Conservation (phyloP, 2,797 vertebrate genomes). For the Denticeps clupeoides region DNA sequence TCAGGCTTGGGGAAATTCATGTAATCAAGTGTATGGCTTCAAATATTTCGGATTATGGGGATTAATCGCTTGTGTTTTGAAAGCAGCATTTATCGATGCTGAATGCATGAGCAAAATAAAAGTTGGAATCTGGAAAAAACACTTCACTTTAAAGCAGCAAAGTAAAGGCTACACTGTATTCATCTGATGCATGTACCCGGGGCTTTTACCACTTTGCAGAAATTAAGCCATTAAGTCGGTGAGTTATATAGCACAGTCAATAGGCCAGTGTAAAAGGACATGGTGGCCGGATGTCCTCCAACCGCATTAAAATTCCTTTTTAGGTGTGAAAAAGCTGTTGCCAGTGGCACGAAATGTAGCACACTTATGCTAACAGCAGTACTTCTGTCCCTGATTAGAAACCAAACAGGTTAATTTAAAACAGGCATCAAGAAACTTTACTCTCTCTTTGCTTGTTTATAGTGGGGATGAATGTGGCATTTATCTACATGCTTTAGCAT, state of each 20-base stretch:
- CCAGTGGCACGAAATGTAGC: not conserved
- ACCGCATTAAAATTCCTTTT: slow-evolving; percentile 7
- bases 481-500: too few species aligned
- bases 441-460: too few species aligned
- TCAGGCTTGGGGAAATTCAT: slow-evolving; percentile 32
- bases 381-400: too few species aligned
- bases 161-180: not conserved
- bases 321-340: slow-evolving; percentile 1
- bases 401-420: too few species aligned
- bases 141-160: slow-evolving; percentile 7
- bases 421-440: too few species aligned
- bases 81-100: slow-evolving; percentile 21
- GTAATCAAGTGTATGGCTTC: slow-evolving; percentile 38
- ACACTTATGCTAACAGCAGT: not conserved
- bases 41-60: slow-evolving; percentile 35
- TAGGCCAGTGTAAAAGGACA: slow-evolving; percentile 22
- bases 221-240: slow-evolving; percentile 24
- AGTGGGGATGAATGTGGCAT: too few species aligned
- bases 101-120: slow-evolving; percentile 26
- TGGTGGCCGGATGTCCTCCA: not conserved
- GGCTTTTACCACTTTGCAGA: slow-evolving; percentile 3
- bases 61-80: slow-evolving; percentile 17
- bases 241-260: slow-evolving; percentile 34
- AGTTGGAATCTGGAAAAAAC: not conserved
- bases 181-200: not conserved